Conservation (phyloP, 2,888 invertebrate genomes). For the Malthinus flaveolus region DNA sequence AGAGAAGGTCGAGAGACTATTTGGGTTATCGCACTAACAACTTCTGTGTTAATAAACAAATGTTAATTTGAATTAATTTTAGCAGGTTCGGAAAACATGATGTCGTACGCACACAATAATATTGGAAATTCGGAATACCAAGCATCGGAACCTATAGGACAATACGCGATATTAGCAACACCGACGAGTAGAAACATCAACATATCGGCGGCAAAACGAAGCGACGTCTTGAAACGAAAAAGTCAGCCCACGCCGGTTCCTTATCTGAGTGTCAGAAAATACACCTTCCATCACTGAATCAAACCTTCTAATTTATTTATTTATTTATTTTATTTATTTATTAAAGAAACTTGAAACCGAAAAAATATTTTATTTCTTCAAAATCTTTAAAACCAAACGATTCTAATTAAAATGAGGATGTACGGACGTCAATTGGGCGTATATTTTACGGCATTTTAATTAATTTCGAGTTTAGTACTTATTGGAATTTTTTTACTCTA, state of each 20-base stretch:
- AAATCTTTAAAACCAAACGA: too few relatives aligned
- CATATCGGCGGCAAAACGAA: conserved; percentile 11
- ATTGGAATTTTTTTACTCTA: neutral
- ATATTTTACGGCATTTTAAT: neutral
- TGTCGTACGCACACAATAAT: neutral
- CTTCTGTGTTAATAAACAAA: too few relatives aligned
- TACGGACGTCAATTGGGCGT: too few relatives aligned
- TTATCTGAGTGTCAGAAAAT: conserved; percentile 17
- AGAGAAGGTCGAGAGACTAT: too few relatives aligned
- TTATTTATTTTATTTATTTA: conserved; percentile 4
- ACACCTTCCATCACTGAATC: conserved; percentile 6
- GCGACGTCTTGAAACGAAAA: conserved; percentile 11
- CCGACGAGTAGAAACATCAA: conserved; percentile 31
- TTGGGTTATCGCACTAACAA: too few relatives aligned
- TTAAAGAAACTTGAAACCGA: neutral
- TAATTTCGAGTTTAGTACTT: neutral
- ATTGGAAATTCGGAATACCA: conserved; percentile 10
- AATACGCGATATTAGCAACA: conserved; percentile 37
- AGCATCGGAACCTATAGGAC: conserved; percentile 26
- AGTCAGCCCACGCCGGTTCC: conserved; percentile 2
- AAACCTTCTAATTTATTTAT: neutral
- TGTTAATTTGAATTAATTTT: neutral
- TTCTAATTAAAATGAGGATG: too few relatives aligned
- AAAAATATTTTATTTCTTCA: neutral
- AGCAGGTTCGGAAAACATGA: neutral